Conservation (phyloP, 2,888 invertebrate species). For the Prosopocoilus inquinatus region DNA sequence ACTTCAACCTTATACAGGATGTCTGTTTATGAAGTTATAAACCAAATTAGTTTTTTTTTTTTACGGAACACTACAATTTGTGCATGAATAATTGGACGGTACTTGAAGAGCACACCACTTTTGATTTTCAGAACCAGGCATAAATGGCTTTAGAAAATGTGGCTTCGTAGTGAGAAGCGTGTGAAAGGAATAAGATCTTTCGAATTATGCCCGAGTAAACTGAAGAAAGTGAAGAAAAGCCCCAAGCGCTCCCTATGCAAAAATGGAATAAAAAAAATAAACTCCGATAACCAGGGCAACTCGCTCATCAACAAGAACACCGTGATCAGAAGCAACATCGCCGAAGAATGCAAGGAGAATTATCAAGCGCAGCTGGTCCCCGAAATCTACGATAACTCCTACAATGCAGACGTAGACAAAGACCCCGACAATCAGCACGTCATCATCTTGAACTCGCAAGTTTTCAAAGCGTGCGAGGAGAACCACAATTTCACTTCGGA, state of each 20-base stretch:
- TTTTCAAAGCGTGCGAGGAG: conserved; percentile 14
- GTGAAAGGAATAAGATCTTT: conserved; percentile 55
- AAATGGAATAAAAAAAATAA: conserved; percentile 15
- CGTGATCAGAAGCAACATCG: conserved; percentile 15
- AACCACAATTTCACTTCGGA: conserved; percentile 4
- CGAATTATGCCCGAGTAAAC: conserved; percentile 36
- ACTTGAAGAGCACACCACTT: too few relatives aligned
- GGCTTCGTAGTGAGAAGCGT: conserved; percentile 67
- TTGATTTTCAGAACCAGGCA: conserved; percentile 11
- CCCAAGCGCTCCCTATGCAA: conserved; percentile 32
- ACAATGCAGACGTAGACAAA: conserved; percentile 20
- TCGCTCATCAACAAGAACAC: conserved; percentile 5
- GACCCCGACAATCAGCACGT: conserved; percentile 20
- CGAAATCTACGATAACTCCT: conserved; percentile 37
- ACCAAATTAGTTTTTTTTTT: too few relatives aligned
- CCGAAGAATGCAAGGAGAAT: conserved; percentile 45
- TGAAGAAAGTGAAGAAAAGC: conserved; percentile 34
- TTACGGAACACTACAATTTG: neutral
- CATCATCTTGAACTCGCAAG: conserved; percentile 18
- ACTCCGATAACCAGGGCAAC: conserved; percentile 6
- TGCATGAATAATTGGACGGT: too few relatives aligned
- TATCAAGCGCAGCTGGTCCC: conserved; percentile 47
- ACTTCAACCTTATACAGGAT: too few relatives aligned
- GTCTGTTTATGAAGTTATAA: too few relatives aligned
- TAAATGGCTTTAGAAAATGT: conserved; percentile 53